Evolutionary conservation across 2,797 vertebrate species (phyloP).

Genomic region (Thunnus albacares): DNA sequence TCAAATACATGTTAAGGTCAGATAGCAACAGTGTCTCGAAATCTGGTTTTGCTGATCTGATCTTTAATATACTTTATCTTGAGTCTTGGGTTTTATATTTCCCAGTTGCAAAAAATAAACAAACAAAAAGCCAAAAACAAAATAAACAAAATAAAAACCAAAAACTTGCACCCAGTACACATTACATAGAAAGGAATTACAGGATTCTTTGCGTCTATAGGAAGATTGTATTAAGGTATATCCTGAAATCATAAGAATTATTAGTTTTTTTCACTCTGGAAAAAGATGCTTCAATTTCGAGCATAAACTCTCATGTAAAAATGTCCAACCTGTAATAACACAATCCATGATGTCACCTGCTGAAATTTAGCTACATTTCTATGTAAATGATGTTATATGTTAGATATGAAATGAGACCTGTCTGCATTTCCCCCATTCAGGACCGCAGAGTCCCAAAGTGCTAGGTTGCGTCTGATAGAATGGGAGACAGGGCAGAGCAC

Average conservation of each 20-base stretch:
- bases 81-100: not conserved
- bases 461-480: conserved; percentile 16
- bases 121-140: not conserved
- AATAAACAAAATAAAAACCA: not conserved
- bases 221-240: not conserved
- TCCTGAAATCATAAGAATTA: not conserved
- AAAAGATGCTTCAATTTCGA: conserved; percentile 12
- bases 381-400: conserved; percentile 1
- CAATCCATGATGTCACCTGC: not conserved
- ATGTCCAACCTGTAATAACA: conserved; percentile 13
- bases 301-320: not conserved
- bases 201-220: not conserved
- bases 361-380: conserved; percentile 25
- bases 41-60: not conserved
- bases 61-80: not conserved
- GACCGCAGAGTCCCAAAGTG: conserved; percentile 8
- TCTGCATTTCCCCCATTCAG: conserved; percentile 18
- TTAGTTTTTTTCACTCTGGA: not conserved
- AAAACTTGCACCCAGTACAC: not conserved
- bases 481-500: conserved; percentile 13
- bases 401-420: not conserved
- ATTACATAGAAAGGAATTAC: not conserved
- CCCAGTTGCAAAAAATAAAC: not conserved
- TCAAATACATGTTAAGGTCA: not conserved
- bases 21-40: not conserved